phyloP scores from a whole-genome alignment of 2,888 invertebrate genomes.

The Bruchidius siliquastri region DNA sequence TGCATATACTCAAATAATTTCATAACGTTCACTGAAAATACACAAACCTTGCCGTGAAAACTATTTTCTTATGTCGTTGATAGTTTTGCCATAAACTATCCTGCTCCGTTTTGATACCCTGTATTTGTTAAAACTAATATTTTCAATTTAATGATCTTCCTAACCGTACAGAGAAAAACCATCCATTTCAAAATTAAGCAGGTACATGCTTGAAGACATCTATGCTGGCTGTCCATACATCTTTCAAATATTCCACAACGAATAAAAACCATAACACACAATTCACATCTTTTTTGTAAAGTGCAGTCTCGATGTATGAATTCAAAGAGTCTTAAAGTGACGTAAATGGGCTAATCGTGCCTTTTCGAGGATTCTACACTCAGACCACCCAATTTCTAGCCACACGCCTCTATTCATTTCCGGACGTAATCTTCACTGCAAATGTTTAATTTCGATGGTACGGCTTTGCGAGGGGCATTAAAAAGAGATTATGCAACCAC shows the following conservation, averaged over 20 bases:
- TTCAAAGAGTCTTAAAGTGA: background rate
- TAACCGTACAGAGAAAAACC: no score
- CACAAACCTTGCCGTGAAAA: no score
- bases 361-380: background rate
- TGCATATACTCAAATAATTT: no score
- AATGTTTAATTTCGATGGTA: background rate
- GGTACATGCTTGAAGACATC: no score
- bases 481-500: background rate
- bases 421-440: background rate
- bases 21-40: no score
- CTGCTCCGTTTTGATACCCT: no score
- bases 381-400: background rate
- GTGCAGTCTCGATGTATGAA: background rate
- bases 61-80: no score
- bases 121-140: no score
- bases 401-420: background rate
- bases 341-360: background rate
- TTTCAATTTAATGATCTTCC: no score
- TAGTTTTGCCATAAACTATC: no score
- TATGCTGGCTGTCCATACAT: no score
- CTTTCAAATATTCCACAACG: background rate
- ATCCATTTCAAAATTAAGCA: no score
- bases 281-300: background rate
- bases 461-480: background rate
- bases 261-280: background rate